Base-by-base conservation (phyloP, 2,888 invertebrate species). In the Protodeltote pygarga region DNA sequence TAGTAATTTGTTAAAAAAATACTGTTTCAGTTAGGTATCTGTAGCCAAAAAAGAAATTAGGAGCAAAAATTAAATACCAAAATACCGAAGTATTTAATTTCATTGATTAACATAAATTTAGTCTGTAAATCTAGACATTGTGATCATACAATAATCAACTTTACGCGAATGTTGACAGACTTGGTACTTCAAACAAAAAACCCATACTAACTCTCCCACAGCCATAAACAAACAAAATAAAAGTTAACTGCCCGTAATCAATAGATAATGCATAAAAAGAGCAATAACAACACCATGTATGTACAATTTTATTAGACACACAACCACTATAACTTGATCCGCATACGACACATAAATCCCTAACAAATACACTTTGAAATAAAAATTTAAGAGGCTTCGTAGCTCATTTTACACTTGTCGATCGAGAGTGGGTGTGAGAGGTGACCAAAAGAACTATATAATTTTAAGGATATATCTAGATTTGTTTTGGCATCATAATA, bases 211-310 rank as follows among this genome's bases (percentile, higher is more conserved):
- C 46, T 63, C 45, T 42, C 57, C 31, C 44, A 21, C 20, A 15
- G 28, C 33, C 44, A 47, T 40, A 50, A 47, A 53, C 37, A 53
- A 63, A 47, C 51, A 52, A 55, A 65, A 73, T 73, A 71, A 75
- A 73, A 73, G 61, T 69, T 72, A 71, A 76, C 73, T 64, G 70
- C 54, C 65, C 50, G 62, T 67, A 70, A 68, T 70, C 72, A 73
- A 76, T 70, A 63, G 63, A 68, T 76, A 71, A 71, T 73, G 70
- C 65, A 68, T 72, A 67, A 69, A 72, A 73, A 70, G 64, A 42
- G 21, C 52, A 27, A 33, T 71, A 50, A 70, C 61, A 67, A 54
- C 57, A 33, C 53, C 50, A 62, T 65, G 58, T 50, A 55, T 65
- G 67, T 57, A 64, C 48, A 55, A 62, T 71, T 76, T 75, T 73